Base-by-base conservation (phyloP, 1,140 invertebrate species). In the Ectropis grisescens region DNA sequence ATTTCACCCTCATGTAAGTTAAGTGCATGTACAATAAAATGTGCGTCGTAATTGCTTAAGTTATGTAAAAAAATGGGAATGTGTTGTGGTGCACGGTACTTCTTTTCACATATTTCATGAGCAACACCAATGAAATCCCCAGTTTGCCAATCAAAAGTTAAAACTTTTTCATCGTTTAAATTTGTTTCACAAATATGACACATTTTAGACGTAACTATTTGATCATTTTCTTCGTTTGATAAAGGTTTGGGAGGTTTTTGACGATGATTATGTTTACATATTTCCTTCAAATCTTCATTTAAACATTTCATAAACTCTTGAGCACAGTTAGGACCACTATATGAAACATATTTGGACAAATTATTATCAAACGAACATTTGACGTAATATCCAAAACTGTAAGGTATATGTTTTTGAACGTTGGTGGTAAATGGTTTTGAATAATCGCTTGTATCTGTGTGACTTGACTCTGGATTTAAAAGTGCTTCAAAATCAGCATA, bases 331-430 rank as follows among this genome's bases (percentile, higher is more conserved):
- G 16, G 3, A 4, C 16, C 16, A 4, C 16, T 19, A 19, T 19
- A 19, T 19, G 36, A 23, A 22, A 37, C 29, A 42, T 45, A 62
- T 28, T 46, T 25, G 12, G 48, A 53, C 5, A 66, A 12, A 4
- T 43, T 29, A 28, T 60, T 40, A 52, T 71, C 37, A 54, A 45
- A 66, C 13, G 13, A 29, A 51, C 61, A 72, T 27, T 62, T 43
- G 1, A 58, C 33, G 39, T 60, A 65, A 33, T 60, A 69, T 35
- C 16, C 16, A 19, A 19, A 19, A 19, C 16, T 19, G 8, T 19
- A 19, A 4, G 16, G 16, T 19, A 4, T 31, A 41, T 72, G 59
- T 39, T 50, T 50, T 37, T 58, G 45, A 37, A 39, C 45, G 11
- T 33, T 26, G 12, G 37, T 11, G 13, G 33, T 54, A 10, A 7